A percentile compares a stretch with the other conserved stretches of the same genome.
These are phyloP conservation scores for Philaenus spumarius DNA, from an alignment of 1,140 invertebrate genomes.

Conservation along the genomic window DNA sequence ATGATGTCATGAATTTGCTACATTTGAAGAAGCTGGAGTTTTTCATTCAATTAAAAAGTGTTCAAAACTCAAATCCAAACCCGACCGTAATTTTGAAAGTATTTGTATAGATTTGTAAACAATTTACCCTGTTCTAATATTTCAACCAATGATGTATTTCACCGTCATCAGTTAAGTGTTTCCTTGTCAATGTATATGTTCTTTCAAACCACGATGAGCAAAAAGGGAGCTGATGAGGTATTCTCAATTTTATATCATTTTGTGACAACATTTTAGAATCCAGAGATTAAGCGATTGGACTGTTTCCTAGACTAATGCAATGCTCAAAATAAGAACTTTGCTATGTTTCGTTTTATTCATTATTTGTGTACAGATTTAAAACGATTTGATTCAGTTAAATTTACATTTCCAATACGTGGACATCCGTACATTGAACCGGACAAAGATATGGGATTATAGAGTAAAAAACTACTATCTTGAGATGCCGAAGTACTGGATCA, in stretches of 20 bases:
- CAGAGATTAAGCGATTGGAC: constrained; percentile 7
- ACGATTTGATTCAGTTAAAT: no score
- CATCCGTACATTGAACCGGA: no score
- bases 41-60: constrained; percentile 12
- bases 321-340: no score
- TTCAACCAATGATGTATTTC: neutral
- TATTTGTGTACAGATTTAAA: no score
- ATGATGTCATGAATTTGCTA: constrained; percentile 4
- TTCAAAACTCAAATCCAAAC: neutral
- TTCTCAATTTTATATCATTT: constrained; percentile 22
- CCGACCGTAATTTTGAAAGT: neutral
- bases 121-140: constrained; percentile 14
- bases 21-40: constrained; percentile 9
- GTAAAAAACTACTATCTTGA: no score
- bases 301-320: no score
- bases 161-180: neutral
- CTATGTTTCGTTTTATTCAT: no score
- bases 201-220: neutral
- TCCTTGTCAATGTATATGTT: no score
- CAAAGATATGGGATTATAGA: no score
- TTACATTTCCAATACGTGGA: no score
- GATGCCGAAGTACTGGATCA: no score
- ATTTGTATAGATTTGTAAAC: constrained; percentile 14
- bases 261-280: constrained; percentile 11
- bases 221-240: constrained; percentile 25